phyloP scores from a whole-genome alignment of 2,797 vertebrate genomes.

The Australoheros facetus region DNA sequence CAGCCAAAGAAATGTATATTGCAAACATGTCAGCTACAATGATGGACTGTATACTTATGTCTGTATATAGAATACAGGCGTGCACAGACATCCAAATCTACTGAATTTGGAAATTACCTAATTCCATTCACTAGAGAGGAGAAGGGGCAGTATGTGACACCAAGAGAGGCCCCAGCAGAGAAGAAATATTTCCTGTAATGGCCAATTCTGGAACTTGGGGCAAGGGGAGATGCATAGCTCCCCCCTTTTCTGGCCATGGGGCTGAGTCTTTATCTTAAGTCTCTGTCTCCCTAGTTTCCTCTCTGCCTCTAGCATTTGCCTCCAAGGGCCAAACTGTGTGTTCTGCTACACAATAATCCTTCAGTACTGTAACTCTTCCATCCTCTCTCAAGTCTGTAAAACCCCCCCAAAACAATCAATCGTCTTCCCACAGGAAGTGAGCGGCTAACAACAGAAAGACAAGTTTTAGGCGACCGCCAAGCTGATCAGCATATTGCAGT shows the following conservation, averaged over 20 bases:
- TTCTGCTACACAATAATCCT: slow-evolving; percentile 64
- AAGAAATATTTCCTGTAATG: slow-evolving; percentile 56
- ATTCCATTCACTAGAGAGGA: slow-evolving; percentile 48
- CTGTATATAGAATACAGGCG: slow-evolving; percentile 31
- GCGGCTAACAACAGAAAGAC: slow-evolving; percentile 11
- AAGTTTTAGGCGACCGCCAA: slow-evolving; percentile 24
- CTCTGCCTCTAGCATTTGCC: slow-evolving; percentile 47
- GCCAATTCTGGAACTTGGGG: slow-evolving; percentile 59
- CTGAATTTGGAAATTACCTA: slow-evolving; percentile 56
- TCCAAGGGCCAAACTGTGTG: slow-evolving; percentile 53
- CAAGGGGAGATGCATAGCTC: slow-evolving; percentile 27
- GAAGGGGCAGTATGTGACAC: slow-evolving; percentile 44
- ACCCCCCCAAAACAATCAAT: slow-evolving; percentile 41
- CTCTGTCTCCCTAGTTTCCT: slow-evolving; percentile 48
- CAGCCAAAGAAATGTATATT: slow-evolving; percentile 24
- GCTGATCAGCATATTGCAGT: slow-evolving; percentile 19
- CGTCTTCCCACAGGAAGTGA: slow-evolving; percentile 54
- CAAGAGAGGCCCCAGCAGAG: slow-evolving; percentile 43
- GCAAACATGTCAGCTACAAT: slow-evolving; percentile 13
- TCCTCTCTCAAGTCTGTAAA: slow-evolving; percentile 22
- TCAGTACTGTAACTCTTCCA: slow-evolving; percentile 48
- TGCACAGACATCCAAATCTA: slow-evolving; percentile 33
- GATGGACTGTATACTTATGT: slow-evolving; percentile 33
- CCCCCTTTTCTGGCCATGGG: slow-evolving; percentile 23
- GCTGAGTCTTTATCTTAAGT: slow-evolving; percentile 48